phyloP scores from a whole-genome alignment of 1,140 invertebrate genomes.

The Anadara kagoshimensis region DNA sequence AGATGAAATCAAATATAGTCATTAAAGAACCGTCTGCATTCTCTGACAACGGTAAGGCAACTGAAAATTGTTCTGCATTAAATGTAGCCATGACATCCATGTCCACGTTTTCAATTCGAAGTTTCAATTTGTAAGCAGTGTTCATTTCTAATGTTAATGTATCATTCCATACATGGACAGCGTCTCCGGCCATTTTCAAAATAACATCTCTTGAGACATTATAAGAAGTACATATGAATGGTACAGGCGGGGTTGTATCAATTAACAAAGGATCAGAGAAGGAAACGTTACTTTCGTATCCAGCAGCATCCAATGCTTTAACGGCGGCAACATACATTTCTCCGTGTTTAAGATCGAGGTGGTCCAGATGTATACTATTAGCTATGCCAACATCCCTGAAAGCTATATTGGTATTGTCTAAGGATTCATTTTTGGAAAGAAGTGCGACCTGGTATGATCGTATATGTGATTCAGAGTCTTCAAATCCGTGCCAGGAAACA shows the following conservation, averaged over 20 bases:
- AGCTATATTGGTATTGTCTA: neutral
- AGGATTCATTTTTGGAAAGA: neutral
- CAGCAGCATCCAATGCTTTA: constrained; percentile 49
- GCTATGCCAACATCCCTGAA: constrained; percentile 13
- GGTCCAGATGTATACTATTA: constrained; percentile 13
- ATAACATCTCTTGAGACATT: too few species aligned
- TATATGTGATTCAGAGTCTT: constrained; percentile 44
- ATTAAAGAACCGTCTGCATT: too few species aligned
- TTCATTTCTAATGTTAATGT: too few species aligned
- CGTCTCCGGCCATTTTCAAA: too few species aligned
- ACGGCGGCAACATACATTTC: constrained; percentile 32
- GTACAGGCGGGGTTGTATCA: constrained; percentile 41
- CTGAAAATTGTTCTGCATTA: too few species aligned
- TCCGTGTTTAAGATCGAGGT: constrained; percentile 17
- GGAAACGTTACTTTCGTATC: constrained; percentile 24
- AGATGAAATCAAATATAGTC: too few species aligned
- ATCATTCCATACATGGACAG: too few species aligned
- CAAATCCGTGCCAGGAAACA: constrained; percentile 50
- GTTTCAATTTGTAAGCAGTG: too few species aligned
- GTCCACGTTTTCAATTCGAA: too few species aligned
- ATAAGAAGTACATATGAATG: constrained; percentile 15
- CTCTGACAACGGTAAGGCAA: too few species aligned
- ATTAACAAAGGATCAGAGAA: constrained; percentile 32
- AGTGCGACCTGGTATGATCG: constrained; percentile 36
- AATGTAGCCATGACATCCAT: too few species aligned